Conservation (phyloP, 2,113 vertebrate species). For the Tiliqua scincoides region DNA sequence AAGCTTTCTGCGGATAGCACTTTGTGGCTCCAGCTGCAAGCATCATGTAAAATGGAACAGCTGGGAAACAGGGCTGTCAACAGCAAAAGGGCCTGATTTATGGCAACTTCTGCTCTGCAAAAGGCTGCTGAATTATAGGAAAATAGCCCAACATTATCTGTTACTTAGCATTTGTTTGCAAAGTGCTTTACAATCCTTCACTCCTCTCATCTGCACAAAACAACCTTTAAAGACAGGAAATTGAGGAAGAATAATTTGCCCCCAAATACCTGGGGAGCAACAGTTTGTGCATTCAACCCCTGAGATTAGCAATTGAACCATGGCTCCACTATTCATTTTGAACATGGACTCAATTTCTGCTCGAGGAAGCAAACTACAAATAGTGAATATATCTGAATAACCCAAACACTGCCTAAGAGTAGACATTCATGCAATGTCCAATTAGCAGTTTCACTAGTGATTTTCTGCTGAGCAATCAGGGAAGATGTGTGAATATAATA, state of each 20-base stretch:
- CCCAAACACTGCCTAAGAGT: not conserved
- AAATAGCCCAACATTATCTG: not conserved
- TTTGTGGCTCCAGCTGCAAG: conserved; percentile 5
- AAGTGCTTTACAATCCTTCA: not conserved
- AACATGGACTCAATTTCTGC: not conserved
- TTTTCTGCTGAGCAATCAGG: not conserved
- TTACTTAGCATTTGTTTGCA: not conserved
- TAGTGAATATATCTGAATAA: not conserved
- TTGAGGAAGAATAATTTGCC: not conserved
- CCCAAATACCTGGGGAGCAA: not conserved
- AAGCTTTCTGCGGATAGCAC: not conserved
- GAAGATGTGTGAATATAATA: not conserved
- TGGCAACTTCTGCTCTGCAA: not conserved
- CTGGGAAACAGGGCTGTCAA: not conserved
- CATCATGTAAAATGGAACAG: conserved; percentile 25
- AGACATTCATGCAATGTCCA: not conserved
- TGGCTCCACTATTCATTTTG: not conserved
- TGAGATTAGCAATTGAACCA: not conserved
- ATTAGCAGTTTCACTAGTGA: not conserved
- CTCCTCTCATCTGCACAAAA: not conserved
- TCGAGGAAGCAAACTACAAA: not conserved
- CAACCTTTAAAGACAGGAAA: not conserved
- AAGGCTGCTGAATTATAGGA: not conserved
- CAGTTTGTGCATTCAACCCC: not conserved
- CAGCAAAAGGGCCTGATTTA: not conserved